A percentile compares a stretch with the other conserved stretches of the same genome.
phyloP scores from a whole-genome alignment of 2,888 invertebrate species.

The Amaurobius ferox region DNA sequence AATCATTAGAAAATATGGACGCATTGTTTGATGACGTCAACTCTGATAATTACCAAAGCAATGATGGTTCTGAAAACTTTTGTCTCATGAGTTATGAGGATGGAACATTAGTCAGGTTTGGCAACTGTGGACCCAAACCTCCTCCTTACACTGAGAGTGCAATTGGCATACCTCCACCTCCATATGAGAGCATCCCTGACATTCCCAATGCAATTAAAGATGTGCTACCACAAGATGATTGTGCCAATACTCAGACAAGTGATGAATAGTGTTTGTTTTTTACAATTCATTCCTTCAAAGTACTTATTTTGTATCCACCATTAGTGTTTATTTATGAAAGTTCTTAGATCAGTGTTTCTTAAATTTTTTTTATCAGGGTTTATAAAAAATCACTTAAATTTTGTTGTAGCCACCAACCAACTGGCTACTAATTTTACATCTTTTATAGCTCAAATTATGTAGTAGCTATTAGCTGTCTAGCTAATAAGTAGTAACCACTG shows the following conservation, averaged over 20 bases:
- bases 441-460: too few species aligned
- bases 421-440: too few species aligned
- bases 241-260: neutral
- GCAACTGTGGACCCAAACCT: slow-evolving; percentile 78
- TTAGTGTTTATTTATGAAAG: neutral
- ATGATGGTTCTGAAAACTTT: slow-evolving; percentile 74
- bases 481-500: too few species aligned
- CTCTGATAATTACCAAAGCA: slow-evolving; percentile 27
- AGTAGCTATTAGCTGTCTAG: too few species aligned
- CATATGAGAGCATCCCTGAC: slow-evolving; percentile 78
- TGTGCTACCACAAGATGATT: neutral
- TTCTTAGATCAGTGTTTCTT: too few species aligned
- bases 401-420: too few species aligned
- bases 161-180: slow-evolving; percentile 80
- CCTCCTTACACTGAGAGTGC: slow-evolving; percentile 79
- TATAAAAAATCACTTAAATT: too few species aligned
- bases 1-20: slow-evolving; percentile 40
- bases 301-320: neutral
- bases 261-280: neutral
- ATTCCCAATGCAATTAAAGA: slow-evolving; percentile 39
- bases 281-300: neutral
- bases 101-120: slow-evolving; percentile 78
- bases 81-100: slow-evolving; percentile 78
- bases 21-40: slow-evolving; percentile 32
- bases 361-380: too few species aligned